Percentiles rank a stretch among this genome's conserved stretches.
phyloP scores from a whole-genome alignment of 2,888 invertebrate species.

The Geotrupes spiniger region DNA sequence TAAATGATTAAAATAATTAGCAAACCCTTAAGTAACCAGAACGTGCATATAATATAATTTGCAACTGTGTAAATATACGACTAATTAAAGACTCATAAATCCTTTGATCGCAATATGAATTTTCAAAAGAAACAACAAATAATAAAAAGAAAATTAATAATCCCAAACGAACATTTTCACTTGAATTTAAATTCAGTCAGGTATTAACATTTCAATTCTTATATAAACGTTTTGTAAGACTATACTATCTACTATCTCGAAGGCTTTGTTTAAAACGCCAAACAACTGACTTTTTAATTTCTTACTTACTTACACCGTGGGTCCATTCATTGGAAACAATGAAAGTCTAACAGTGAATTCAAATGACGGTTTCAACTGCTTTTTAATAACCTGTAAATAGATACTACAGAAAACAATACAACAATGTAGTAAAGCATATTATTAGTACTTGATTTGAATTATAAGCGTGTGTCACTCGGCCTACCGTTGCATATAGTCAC shows the following conservation, averaged over 20 bases:
- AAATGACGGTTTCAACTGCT: conserved; percentile 38
- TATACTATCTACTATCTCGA: conserved; percentile 21
- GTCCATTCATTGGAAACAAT: conserved; percentile 43
- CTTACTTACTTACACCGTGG: conserved; percentile 33
- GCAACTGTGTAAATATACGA: no score
- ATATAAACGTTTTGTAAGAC: conserved; percentile 26
- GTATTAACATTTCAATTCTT: conserved; percentile 21
- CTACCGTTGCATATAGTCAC: neutral
- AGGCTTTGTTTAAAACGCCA: conserved; percentile 23
- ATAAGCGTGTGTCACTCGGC: conserved; percentile 5
- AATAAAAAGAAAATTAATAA: no score
- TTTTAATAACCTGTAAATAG: conserved; percentile 43
- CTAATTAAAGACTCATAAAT: no score
- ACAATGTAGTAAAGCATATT: conserved; percentile 18
- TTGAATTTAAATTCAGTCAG: conserved; percentile 16
- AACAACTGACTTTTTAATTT: conserved; percentile 29
- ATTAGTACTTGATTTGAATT: conserved; percentile 25
- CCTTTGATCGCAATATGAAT: no score
- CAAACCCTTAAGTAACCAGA: no score
- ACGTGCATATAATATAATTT: no score
- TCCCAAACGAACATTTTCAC: neutral
- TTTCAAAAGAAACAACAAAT: no score
- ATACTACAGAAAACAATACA: conserved; percentile 34
- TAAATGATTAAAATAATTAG: no score
- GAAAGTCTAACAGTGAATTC: conserved; percentile 36